A percentile compares a stretch with the other conserved stretches of the same genome.
Evolutionary conservation across 2,113 vertebrate genomes (phyloP).

Genomic region (Neopipo cinnamomea): DNA sequence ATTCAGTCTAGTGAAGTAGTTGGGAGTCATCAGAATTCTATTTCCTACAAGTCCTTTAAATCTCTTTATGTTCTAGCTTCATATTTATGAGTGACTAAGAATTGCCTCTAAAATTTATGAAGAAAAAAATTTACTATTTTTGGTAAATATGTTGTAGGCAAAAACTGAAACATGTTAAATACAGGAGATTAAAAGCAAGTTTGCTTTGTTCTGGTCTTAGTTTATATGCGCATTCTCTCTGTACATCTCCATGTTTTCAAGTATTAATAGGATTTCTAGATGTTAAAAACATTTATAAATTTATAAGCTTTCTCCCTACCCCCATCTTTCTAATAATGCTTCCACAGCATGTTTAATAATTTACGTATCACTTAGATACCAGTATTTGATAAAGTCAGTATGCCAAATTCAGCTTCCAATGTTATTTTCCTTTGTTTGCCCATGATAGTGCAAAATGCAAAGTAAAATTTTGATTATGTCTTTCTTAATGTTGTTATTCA

Average conservation of each 20-base stretch:
- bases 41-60: background rate
- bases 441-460: background rate
- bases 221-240: background rate
- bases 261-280: constrained; percentile 15
- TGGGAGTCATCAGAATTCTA: background rate
- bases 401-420: background rate
- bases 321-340: constrained; percentile 15
- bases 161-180: background rate
- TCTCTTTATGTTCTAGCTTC: background rate
- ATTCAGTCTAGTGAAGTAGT: background rate
- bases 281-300: constrained; percentile 12
- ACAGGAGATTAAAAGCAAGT: background rate
- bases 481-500: constrained; percentile 15
- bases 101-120: background rate
- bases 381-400: constrained; percentile 7
- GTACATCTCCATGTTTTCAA: background rate
- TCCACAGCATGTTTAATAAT: constrained; percentile 55
- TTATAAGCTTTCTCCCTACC: constrained; percentile 8
- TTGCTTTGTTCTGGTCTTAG: background rate
- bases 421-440: background rate
- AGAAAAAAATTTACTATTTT: background rate
- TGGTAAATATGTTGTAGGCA: background rate
- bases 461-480: constrained; percentile 11
- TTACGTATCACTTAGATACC: constrained; percentile 57
- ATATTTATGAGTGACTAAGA: background rate